phyloP scores from a whole-genome alignment of 2,797 vertebrate species.

The Lithobates sylvaticus region DNA sequence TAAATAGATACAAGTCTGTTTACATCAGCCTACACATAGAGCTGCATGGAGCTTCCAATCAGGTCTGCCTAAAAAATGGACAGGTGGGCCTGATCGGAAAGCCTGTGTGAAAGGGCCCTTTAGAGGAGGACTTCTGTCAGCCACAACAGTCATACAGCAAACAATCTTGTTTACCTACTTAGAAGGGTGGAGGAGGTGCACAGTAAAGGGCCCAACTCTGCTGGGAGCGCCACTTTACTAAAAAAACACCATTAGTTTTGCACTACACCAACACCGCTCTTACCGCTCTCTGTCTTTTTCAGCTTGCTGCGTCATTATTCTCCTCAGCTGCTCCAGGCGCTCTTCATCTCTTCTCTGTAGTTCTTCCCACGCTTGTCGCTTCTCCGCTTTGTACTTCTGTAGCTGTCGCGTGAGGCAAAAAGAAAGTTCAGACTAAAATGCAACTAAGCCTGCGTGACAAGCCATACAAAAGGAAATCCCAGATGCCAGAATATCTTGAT shows the following conservation, averaged over 20 bases:
- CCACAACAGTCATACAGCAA: no score
- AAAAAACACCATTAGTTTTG: neutral
- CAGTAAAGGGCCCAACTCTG: no score
- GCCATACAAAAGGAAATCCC: constrained; percentile 25
- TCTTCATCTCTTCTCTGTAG: constrained; percentile 80
- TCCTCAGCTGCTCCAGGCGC: constrained; percentile 82
- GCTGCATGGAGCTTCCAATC: no score
- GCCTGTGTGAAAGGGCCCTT: no score
- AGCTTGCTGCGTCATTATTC: constrained; percentile 85
- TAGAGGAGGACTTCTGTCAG: no score
- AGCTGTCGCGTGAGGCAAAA: constrained; percentile 76
- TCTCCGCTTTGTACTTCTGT: constrained; percentile 83
- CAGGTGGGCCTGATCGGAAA: no score
- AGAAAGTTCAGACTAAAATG: constrained; percentile 35
- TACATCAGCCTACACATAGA: no score
- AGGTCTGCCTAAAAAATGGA: no score
- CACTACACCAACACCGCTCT: constrained; percentile 24
- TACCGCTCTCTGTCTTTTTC: constrained; percentile 89
- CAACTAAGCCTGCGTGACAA: constrained; percentile 38
- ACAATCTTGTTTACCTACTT: no score
- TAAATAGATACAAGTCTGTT: no score
- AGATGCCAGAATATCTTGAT: constrained; percentile 34
- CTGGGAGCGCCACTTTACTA: neutral
- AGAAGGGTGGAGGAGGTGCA: no score
- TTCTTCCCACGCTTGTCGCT: constrained; percentile 81